These are phyloP conservation scores for Oncorhynchus tshawytscha DNA, from an alignment of 2,113 vertebrate species.

Conservation along the genomic window DNA sequence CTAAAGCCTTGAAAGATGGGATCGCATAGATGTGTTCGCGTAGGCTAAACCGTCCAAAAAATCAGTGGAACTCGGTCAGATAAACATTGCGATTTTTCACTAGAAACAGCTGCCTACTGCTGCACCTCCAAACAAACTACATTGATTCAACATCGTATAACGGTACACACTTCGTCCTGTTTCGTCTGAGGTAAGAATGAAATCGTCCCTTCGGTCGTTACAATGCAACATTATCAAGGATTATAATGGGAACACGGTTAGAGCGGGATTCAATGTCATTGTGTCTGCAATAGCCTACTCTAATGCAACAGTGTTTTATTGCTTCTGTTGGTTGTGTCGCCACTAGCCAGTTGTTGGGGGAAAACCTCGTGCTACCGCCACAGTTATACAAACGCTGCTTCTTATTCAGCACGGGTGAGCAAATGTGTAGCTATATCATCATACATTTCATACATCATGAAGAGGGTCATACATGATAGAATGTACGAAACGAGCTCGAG, in stretches of 20 bases:
- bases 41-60: background rate
- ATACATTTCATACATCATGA: background rate
- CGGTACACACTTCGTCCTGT: background rate
- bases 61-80: background rate
- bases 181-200: background rate
- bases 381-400: background rate
- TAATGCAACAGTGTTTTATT: background rate
- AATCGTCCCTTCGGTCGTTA: background rate
- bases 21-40: background rate
- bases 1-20: background rate
- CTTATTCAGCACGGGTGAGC: slow-evolving; percentile 7
- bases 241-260: slow-evolving; percentile 1
- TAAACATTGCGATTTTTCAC: background rate
- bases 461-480: background rate
- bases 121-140: background rate
- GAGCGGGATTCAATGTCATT: slow-evolving; percentile 12
- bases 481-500: background rate
- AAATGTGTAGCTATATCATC: background rate
- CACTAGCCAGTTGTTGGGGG: background rate
- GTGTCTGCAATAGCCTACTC: slow-evolving; percentile 18
- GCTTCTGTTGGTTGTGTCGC: background rate
- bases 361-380: slow-evolving; percentile 1
- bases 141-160: background rate
- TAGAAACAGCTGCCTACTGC: background rate
- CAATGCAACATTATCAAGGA: slow-evolving; percentile 11